Base-by-base conservation (phyloP, 2,113 vertebrate species). In the Amia ocellicauda region DNA sequence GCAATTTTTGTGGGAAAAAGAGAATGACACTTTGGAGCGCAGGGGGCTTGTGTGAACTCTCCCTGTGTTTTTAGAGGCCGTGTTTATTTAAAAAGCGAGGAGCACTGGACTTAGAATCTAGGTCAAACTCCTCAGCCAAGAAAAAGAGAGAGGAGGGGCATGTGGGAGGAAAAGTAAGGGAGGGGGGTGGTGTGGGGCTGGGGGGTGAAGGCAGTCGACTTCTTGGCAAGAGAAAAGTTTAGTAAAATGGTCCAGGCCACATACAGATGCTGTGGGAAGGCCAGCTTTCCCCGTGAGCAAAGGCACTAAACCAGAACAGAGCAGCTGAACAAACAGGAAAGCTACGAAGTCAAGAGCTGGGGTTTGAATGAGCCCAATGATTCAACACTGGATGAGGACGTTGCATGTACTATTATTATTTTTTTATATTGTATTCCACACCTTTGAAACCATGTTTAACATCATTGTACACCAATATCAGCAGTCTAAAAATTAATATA, bases 71-170 rank as follows among this genome's bases (percentile, higher is more conserved):
- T 68, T 71, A 64, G 40, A 72, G 63, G 73, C 71, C 67, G 60
- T 67, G 69, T 53, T 64, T 71, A 28, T 80, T 74, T 69, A 76
- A 72, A 55, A 77, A 69, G 70, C 52, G 71, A 58, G 63, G 74
- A 66, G 74, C 76, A 75, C 70, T 63, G 52, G 67, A 75, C 45
- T 73, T 56, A 47, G 68, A 75, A 82, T 78, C 56, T 83, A 77
- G 79, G 82, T 86, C 77, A 83, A 69, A 74, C 59, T 70, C 67
- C 67, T 58, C 69, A 69, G 69, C 63, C 67, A 69, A 75, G 74
- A 68, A 51, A 77, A 69, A 58, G 41, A 65, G 28, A 28, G 45
- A 28, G 24, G 16, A 58, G 45, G 60, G 17, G 17, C 13, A 49
- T 49, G 52, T 23, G 55, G 28, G n/a, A 14, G 58, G 5, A 11